These are phyloP conservation scores for Melanotaenia maccullochi DNA, from an alignment of 2,797 vertebrate species.

Conservation along the genomic window DNA sequence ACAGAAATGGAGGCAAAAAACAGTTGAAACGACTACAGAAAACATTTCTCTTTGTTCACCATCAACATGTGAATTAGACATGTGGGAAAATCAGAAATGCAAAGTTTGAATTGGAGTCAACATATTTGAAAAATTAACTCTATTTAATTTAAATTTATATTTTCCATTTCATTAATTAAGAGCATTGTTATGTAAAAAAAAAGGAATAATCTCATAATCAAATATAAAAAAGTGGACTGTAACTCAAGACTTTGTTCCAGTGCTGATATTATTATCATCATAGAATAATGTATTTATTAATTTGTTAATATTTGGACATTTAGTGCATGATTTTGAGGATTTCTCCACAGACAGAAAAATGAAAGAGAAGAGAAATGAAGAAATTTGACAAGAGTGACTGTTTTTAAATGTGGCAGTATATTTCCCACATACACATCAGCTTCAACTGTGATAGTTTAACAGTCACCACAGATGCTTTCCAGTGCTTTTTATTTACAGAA, in stretches of 20 bases:
- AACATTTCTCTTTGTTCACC: slow-evolving; percentile 20
- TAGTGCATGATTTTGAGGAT: background rate
- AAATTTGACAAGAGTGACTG: slow-evolving; percentile 51
- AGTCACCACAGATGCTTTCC: slow-evolving; percentile 89
- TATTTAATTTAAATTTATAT: background rate
- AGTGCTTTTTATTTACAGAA: slow-evolving; percentile 98
- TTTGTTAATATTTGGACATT: background rate
- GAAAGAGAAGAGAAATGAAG: slow-evolving; percentile 10
- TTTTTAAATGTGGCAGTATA: slow-evolving; percentile 89
- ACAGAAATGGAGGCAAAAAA: slow-evolving; percentile 53
- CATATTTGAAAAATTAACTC: slow-evolving; percentile 1
- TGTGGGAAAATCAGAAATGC: background rate
- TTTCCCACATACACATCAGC: slow-evolving; percentile 85
- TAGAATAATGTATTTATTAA: background rate
- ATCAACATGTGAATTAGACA: slow-evolving; percentile 10
- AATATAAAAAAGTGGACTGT: background rate
- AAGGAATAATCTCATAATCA: too few relatives aligned
- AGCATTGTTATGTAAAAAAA: background rate
- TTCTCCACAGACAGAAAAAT: slow-evolving; percentile 1
- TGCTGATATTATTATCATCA: slow-evolving; percentile 1
- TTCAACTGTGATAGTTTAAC: slow-evolving; percentile 85
- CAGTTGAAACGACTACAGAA: slow-evolving; percentile 29
- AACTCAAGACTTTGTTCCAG: slow-evolving; percentile 9
- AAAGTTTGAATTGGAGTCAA: background rate
- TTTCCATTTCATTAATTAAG: too few relatives aligned